These are phyloP conservation scores for Drosophila mercatorum DNA, from an alignment of 2,888 invertebrate genomes.

Conservation along the genomic window DNA sequence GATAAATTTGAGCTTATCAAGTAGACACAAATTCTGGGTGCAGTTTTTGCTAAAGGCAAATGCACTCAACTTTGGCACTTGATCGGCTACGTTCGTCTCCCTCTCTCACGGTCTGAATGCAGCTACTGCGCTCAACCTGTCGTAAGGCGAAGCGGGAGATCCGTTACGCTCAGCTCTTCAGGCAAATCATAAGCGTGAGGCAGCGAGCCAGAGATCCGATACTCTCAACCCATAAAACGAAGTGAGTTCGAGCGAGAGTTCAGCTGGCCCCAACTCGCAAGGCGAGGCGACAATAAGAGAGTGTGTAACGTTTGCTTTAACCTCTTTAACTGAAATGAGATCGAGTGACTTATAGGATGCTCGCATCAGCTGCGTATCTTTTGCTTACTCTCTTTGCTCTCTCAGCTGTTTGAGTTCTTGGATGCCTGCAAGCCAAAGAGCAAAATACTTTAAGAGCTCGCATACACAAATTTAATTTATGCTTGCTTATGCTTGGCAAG, in stretches of 20 bases:
- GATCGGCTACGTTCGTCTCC: neutral
- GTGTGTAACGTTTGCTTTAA: too few species aligned
- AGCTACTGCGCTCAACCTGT: neutral
- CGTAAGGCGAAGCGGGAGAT: neutral
- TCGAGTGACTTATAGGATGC: too few species aligned
- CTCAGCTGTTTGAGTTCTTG: neutral
- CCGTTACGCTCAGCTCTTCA: neutral
- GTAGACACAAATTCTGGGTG: too few species aligned
- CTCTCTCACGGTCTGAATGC: neutral
- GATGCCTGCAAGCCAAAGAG: neutral
- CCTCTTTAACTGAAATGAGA: too few species aligned
- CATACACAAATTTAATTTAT: neutral
- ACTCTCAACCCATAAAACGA: too few species aligned
- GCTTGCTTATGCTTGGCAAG: neutral
- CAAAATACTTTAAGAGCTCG: neutral
- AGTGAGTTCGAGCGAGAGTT: too few species aligned
- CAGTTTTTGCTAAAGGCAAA: neutral
- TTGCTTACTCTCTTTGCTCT: neutral
- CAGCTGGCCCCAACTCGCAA: too few species aligned
- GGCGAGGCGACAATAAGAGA: too few species aligned
- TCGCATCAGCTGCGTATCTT: neutral
- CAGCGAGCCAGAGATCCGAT: too few species aligned
- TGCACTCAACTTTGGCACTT: neutral
- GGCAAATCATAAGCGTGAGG: too few species aligned
- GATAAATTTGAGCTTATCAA: too few species aligned